Conservation (phyloP, 2,888 invertebrate genomes). For the Cataglyphis cursor region DNA sequence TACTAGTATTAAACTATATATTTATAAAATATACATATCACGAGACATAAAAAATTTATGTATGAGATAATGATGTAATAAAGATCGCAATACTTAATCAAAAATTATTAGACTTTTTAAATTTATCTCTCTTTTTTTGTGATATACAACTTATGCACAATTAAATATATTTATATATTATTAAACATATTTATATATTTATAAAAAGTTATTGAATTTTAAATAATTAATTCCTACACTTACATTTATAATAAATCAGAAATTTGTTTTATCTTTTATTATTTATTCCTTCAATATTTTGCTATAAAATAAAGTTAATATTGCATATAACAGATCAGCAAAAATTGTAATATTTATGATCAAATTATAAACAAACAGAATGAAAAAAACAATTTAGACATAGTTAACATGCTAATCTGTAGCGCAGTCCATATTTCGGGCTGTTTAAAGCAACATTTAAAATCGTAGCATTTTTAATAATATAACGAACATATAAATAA, state of each 20-base stretch:
- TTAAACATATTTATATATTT: neutral
- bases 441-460: constrained; percentile 34
- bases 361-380: neutral
- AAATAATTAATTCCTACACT: neutral
- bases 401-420: neutral
- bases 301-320: neutral
- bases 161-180: neutral
- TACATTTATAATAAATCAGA: neutral
- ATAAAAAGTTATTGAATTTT: neutral
- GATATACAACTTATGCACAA: too few relatives aligned
- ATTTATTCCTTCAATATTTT: neutral
- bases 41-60: neutral
- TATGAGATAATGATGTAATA: neutral
- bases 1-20: neutral
- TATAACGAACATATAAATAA: constrained; percentile 19
- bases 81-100: neutral
- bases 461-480: constrained; percentile 37
- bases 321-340: neutral
- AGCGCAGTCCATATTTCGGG: constrained; percentile 16
- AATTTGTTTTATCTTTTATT: neutral
- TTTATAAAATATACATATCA: neutral
- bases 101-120: neutral
- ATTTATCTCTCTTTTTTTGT: neutral
- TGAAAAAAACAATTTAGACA: neutral
- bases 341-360: neutral